Evolutionary conservation across 2,113 vertebrate genomes (phyloP).

Genomic region (Triplophysa siluroides): DNA sequence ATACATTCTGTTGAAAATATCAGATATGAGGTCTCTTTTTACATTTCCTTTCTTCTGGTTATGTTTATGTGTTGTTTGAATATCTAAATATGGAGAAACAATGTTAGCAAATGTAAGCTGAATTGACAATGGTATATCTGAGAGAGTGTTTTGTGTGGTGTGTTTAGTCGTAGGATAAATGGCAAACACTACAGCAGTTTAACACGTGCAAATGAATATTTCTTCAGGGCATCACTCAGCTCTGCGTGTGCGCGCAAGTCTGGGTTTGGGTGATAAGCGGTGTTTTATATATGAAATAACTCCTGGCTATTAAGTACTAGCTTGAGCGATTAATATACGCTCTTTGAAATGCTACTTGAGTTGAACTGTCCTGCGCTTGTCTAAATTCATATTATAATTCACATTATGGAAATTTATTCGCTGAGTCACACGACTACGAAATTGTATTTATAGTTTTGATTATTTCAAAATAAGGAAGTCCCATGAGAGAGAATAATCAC

Average conservation of each 20-base stretch:
- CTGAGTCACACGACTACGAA: neutral
- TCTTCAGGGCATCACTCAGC: constrained; percentile 8
- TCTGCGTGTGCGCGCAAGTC: neutral
- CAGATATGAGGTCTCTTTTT: no score
- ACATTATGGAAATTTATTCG: neutral
- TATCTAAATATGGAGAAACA: neutral
- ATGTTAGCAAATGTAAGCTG: neutral
- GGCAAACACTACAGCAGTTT: neutral
- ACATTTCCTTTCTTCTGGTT: neutral
- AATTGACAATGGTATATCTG: neutral
- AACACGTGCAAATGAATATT: neutral
- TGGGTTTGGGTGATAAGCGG: constrained; percentile 28
- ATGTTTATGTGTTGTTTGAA: neutral
- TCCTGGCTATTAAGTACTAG: neutral
- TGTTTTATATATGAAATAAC: constrained; percentile 9
- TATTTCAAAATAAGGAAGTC: neutral
- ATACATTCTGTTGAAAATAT: no score
- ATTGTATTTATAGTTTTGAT: neutral
- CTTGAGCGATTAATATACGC: neutral
- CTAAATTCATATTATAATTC: constrained; percentile 13
- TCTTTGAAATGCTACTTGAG: constrained; percentile 11
- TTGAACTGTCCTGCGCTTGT: neutral
- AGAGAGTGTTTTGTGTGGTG: neutral
- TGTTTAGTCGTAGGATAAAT: constrained; percentile 31
- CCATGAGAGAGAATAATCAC: no score